These are phyloP conservation scores for Pelodiscus sinensis DNA, from an alignment of 2,113 vertebrate genomes.

Conservation along the genomic window DNA sequence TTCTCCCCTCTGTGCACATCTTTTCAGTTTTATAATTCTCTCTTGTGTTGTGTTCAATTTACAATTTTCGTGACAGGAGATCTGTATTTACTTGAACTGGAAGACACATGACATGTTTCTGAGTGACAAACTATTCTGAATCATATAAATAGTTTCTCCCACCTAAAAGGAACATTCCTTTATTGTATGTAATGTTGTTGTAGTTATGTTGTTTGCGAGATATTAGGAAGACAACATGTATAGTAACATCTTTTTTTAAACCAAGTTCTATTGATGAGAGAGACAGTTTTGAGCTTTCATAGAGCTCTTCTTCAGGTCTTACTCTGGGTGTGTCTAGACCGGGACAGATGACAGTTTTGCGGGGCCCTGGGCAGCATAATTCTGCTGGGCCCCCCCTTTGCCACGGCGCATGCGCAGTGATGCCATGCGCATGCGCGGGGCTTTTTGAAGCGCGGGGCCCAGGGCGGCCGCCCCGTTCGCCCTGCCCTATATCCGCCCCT, in stretches of 20 bases:
- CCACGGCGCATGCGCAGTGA: no score
- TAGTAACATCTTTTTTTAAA: neutral
- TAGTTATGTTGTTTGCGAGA: neutral
- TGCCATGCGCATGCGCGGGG: no score
- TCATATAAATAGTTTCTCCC: neutral
- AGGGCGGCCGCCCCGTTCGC: no score
- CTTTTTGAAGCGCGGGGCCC: no score
- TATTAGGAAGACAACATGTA: neutral
- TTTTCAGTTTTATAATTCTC: neutral
- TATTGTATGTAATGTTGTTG: neutral
- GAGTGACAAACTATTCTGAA: neutral
- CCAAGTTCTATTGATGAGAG: no score
- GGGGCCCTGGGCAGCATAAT: no score
- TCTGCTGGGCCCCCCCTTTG: no score
- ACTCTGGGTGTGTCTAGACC: neutral
- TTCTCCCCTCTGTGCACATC: neutral
- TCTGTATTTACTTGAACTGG: neutral
- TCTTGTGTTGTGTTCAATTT: conserved; percentile 26
- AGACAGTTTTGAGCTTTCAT: no score
- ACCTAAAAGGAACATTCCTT: neutral
- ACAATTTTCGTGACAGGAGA: neutral
- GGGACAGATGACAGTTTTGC: no score
- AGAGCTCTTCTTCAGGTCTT: no score
- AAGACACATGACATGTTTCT: neutral
- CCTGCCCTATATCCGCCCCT: no score